These are phyloP conservation scores for Charina bottae DNA, from an alignment of 2,113 vertebrate genomes.

Conservation along the genomic window DNA sequence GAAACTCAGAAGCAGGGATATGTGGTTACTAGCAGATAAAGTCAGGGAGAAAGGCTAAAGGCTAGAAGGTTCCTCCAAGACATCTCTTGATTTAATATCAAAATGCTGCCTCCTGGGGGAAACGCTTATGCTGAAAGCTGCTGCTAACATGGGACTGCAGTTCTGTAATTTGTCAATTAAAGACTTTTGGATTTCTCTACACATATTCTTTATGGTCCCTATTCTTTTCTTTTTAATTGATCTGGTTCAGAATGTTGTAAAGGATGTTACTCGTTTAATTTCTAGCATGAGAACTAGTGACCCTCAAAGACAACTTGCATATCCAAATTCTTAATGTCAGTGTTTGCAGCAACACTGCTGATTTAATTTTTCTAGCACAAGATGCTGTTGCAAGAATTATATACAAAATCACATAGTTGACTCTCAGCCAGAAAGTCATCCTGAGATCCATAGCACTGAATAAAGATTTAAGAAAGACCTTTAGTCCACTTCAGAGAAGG, in stretches of 20 bases:
- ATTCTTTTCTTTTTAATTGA: not conserved
- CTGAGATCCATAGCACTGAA: slow-evolving; percentile 77
- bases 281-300: slow-evolving; percentile 25
- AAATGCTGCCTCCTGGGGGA: not conserved
- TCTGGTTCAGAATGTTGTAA: not conserved
- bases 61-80: not conserved
- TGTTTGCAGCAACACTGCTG: slow-evolving; percentile 59
- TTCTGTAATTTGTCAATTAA: not conserved
- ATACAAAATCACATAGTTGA: slow-evolving; percentile 82
- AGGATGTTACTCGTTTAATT: not conserved
- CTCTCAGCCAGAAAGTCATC: slow-evolving; percentile 78
- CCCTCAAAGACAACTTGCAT: not conserved
- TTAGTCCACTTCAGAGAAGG: slow-evolving; percentile 81
- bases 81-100: not conserved
- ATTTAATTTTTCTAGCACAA: slow-evolving; percentile 73
- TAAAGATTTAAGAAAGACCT: slow-evolving; percentile 82
- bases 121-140: not conserved
- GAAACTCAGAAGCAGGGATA: not conserved
- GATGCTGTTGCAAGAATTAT: slow-evolving; percentile 77
- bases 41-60: not conserved
- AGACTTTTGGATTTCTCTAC: not conserved
- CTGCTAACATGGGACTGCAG: not conserved
- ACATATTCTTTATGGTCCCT: not conserved
- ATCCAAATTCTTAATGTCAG: slow-evolving; percentile 49
- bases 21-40: not conserved